Evolutionary conservation across 1,140 invertebrate species (phyloP).

Genomic region (Paraescarpia echinospica): DNA sequence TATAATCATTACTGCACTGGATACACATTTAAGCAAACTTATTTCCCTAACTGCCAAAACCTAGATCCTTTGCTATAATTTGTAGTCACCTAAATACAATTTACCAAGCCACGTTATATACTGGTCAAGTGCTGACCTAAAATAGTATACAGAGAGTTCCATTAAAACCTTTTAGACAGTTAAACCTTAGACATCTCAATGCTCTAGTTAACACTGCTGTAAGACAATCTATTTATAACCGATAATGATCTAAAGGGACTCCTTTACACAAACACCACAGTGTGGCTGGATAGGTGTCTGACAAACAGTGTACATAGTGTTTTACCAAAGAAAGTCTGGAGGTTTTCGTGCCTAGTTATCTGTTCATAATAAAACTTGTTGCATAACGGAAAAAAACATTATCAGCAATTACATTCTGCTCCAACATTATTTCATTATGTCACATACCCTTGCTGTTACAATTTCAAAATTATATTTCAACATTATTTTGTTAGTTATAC

Average conservation of each 20-base stretch:
- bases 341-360: not conserved
- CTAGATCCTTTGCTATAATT: too few relatives aligned
- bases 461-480: not conserved
- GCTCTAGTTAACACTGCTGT: not conserved
- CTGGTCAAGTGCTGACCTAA: not conserved
- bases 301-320: not conserved
- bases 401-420: too few relatives aligned
- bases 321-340: not conserved
- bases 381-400: not conserved
- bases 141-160: not conserved
- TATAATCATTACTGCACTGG: not conserved
- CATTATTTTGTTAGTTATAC: not conserved
- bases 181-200: not conserved
- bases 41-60: too few relatives aligned
- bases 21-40: too few relatives aligned
- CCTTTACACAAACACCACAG: not conserved
- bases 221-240: not conserved
- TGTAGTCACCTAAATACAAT: too few relatives aligned
- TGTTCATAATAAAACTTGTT: not conserved
- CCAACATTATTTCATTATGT: too few relatives aligned
- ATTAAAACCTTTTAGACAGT: not conserved
- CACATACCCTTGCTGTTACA: not conserved
- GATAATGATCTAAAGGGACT: not conserved
- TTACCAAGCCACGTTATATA: not conserved
- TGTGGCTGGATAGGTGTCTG: not conserved